Percentiles rank a stretch among this genome's conserved stretches.
These are phyloP conservation scores for Heliconius congener DNA, from an alignment of 1,140 invertebrate species.

Conservation along the genomic window DNA sequence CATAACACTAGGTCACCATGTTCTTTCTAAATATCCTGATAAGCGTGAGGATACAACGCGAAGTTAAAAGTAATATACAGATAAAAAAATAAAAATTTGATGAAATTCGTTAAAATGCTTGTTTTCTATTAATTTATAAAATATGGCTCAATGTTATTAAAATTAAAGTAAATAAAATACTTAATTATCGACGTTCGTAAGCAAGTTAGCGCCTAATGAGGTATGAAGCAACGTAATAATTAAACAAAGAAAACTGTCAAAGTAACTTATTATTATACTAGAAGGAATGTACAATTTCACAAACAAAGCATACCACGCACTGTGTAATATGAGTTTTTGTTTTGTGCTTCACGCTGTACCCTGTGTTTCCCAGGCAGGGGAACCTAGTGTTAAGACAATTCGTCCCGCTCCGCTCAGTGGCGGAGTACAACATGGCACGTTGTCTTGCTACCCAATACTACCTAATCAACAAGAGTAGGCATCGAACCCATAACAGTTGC, in stretches of 20 bases:
- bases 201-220: slow-evolving; percentile 2
- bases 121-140: not conserved
- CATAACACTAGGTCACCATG: no score
- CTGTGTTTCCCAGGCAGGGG: no score
- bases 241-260: slow-evolving; percentile 10
- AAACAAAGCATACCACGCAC: not conserved
- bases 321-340: not conserved
- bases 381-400: no score
- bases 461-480: no score
- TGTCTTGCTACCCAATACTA: no score
- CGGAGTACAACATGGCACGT: no score
- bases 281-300: not conserved
- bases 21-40: no score
- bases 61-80: not conserved
- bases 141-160: not conserved
- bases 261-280: slow-evolving; percentile 1
- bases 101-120: no score
- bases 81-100: not conserved
- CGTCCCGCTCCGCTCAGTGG: no score
- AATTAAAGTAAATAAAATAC: not conserved
- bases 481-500: no score
- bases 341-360: not conserved
- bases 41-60: no score
- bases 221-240: slow-evolving; percentile 10
- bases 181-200: not conserved